Conservation (phyloP, 2,113 vertebrate species). For the Scatophagus argus region DNA sequence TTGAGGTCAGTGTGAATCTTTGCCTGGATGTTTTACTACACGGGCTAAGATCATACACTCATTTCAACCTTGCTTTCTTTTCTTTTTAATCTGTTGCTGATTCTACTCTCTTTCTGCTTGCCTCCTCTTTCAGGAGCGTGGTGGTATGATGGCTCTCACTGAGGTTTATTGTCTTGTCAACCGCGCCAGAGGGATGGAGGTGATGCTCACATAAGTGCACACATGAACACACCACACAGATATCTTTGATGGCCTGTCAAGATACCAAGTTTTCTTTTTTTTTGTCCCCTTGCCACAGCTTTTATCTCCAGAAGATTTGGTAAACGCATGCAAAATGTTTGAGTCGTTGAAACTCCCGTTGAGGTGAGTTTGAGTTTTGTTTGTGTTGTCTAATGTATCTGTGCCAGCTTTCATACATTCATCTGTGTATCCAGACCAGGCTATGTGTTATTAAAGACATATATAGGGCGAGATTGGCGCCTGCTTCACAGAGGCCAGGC, state of each 20-base stretch:
- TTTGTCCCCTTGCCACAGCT: constrained; percentile 65
- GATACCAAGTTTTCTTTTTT: background rate
- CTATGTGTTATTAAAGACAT: constrained; percentile 33
- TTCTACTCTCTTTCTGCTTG: background rate
- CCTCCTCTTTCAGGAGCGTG: constrained; percentile 87
- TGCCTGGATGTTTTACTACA: background rate
- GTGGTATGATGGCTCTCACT: constrained; percentile 97
- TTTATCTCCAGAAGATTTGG: constrained; percentile 92
- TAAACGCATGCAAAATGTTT: constrained; percentile 97
- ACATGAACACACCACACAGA: background rate
- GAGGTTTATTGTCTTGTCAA: constrained; percentile 98
- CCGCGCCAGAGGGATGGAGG: constrained; percentile 96
- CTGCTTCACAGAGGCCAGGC: constrained; percentile 66
- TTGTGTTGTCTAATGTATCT: constrained; percentile 21
- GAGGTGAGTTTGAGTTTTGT: constrained; percentile 83
- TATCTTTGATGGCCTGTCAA: background rate
- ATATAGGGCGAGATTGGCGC: constrained; percentile 23
- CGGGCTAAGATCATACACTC: background rate
- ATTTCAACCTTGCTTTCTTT: background rate
- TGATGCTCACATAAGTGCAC: constrained; percentile 58
- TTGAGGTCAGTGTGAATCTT: constrained; percentile 86
- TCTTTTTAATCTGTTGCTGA: background rate
- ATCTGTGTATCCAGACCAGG: constrained; percentile 7
- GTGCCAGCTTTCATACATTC: background rate
- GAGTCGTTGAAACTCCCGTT: constrained; percentile 93